Conservation (phyloP, 2,113 vertebrate genomes). For the Sinocyclocheilus rhinocerous region DNA sequence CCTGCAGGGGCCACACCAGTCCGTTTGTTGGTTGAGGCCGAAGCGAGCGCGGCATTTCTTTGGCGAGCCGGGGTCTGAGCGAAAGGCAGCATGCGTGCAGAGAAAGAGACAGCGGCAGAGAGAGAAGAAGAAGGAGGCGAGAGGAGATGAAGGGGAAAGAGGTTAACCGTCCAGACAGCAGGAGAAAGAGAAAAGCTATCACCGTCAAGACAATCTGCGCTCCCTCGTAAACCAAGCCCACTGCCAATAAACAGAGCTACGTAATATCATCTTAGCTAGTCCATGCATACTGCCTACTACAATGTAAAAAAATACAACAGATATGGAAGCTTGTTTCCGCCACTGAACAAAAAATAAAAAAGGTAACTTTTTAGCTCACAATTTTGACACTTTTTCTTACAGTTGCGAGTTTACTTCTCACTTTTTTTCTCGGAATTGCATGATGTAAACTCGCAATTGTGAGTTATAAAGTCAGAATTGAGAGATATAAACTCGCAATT, state of each 20-base stretch:
- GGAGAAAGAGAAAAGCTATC: conserved; percentile 17
- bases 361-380: too few relatives aligned
- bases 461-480: too few relatives aligned
- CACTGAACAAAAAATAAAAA: too few relatives aligned
- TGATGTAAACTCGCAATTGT: too few relatives aligned
- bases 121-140: neutral
- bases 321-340: too few relatives aligned
- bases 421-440: too few relatives aligned
- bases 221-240: neutral
- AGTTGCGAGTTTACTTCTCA: too few relatives aligned
- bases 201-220: neutral
- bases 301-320: too few relatives aligned
- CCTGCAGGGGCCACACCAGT: conserved; percentile 99
- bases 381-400: too few relatives aligned
- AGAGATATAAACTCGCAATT: too few relatives aligned
- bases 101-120: conserved; percentile 40
- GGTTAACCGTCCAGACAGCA: neutral
- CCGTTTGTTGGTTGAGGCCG: conserved; percentile 99
- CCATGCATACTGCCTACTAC: neutral
- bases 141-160: conserved; percentile 60
- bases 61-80: conserved; percentile 98
- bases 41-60: conserved; percentile 99
- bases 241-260: neutral
- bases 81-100: conserved; percentile 80
- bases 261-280: neutral